phyloP scores from a whole-genome alignment of 2,888 invertebrate species.

The Latrodectus elegans region DNA sequence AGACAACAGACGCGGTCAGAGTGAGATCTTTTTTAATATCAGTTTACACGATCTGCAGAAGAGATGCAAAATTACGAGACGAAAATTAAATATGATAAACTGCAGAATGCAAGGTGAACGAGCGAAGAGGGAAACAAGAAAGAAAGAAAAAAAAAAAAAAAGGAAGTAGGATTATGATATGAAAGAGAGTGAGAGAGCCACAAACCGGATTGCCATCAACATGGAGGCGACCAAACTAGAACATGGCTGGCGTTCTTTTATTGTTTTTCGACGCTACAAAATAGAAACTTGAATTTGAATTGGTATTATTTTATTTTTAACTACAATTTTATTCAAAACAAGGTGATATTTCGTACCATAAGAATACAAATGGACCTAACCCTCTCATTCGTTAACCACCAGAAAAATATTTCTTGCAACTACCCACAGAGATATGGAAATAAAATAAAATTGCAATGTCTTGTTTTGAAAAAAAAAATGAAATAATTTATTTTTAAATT shows the following conservation, averaged over 20 bases:
- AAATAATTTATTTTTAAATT: too few relatives aligned
- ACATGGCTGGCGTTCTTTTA: constrained; percentile 3
- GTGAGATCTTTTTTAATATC: constrained; percentile 18
- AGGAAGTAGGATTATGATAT: constrained; percentile 9
- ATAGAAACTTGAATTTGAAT: not conserved
- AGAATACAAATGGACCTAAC: too few relatives aligned
- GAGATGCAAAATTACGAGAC: constrained; percentile 20
- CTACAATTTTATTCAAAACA: not conserved
- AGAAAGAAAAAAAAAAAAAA: constrained; percentile 31
- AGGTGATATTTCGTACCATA: too few relatives aligned
- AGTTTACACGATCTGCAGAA: not conserved
- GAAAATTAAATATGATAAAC: constrained; percentile 10
- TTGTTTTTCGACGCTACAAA: not conserved
- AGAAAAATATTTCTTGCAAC: too few relatives aligned
- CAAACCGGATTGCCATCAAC: constrained; percentile 34
- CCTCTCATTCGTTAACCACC: too few relatives aligned
- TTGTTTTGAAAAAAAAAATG: too few relatives aligned
- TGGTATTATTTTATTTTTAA: not conserved
- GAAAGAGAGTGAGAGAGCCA: not conserved
- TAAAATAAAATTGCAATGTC: too few relatives aligned
- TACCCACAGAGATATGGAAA: too few relatives aligned
- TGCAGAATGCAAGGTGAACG: constrained; percentile 23
- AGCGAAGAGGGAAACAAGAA: constrained; percentile 32
- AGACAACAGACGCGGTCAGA: constrained; percentile 21
- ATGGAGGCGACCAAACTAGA: constrained; percentile 44